Percentiles rank a stretch among this genome's conserved stretches.
These are phyloP conservation scores for Ibidorhyncha struthersii DNA, from an alignment of 2,113 vertebrate species.

Conservation along the genomic window DNA sequence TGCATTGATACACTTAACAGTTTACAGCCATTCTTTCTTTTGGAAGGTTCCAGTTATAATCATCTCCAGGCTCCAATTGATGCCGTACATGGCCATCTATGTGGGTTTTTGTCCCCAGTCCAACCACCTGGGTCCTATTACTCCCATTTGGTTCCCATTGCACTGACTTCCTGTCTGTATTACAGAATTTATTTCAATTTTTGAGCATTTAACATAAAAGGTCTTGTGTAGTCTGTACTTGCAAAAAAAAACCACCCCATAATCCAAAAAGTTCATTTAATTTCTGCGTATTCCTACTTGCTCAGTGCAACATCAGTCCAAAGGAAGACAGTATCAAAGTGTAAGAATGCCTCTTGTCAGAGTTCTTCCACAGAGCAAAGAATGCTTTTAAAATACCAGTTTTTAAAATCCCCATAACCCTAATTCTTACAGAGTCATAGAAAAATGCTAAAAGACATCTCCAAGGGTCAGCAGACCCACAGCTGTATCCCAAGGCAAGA, in stretches of 20 bases:
- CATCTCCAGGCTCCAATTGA: constrained; percentile 6
- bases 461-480: neutral
- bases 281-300: neutral
- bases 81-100: neutral
- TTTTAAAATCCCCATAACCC: neutral
- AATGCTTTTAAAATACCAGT: neutral
- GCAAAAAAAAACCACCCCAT: neutral
- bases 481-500: neutral
- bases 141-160: constrained; percentile 58
- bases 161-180: constrained; percentile 37
- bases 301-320: neutral
- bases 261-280: neutral
- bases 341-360: neutral
- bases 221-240: neutral
- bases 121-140: constrained; percentile 60
- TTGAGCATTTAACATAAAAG: neutral
- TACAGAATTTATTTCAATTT: constrained; percentile 41
- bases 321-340: neutral
- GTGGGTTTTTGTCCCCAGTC: constrained; percentile 39
- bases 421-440: neutral
- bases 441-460: neutral
- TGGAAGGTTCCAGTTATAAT: constrained; percentile 19
- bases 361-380: neutral
- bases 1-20: neutral
- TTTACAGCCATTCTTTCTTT: neutral